phyloP scores from a whole-genome alignment of 1,140 invertebrate species.

The Heliconius hewitsoni region DNA sequence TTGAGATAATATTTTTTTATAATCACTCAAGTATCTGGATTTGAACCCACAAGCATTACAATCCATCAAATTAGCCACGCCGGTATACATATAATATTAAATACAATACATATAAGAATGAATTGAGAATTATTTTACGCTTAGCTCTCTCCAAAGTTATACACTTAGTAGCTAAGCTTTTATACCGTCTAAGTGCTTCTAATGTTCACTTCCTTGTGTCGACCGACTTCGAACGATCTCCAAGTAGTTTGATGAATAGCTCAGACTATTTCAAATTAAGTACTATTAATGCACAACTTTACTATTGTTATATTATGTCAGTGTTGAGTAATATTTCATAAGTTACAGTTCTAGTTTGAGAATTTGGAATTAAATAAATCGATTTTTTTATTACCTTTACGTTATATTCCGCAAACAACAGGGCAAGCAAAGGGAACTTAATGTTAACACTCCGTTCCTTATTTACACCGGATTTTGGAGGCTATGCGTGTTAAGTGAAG shows the following conservation, averaged over 20 bases:
- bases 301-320: neutral
- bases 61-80: neutral
- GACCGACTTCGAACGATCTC: neutral
- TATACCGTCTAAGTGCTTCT: conserved; percentile 31
- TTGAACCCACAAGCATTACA: no score
- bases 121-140: neutral
- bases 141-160: neutral
- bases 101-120: neutral
- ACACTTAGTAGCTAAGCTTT: conserved; percentile 32
- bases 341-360: neutral
- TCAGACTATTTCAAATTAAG: neutral
- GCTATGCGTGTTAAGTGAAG: no score
- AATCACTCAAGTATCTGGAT: neutral
- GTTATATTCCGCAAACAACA: no score
- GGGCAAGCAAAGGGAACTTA: no score
- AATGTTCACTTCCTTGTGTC: conserved; percentile 32
- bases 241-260: neutral
- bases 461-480: no score
- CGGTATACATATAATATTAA: no score
- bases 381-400: no score
- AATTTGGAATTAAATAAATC: neutral
- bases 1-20: neutral
- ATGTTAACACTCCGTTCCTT: no score
- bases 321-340: neutral
- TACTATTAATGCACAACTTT: neutral